Evolutionary conservation across 1,140 invertebrate species (phyloP).

Genomic region (Cydia splendana): DNA sequence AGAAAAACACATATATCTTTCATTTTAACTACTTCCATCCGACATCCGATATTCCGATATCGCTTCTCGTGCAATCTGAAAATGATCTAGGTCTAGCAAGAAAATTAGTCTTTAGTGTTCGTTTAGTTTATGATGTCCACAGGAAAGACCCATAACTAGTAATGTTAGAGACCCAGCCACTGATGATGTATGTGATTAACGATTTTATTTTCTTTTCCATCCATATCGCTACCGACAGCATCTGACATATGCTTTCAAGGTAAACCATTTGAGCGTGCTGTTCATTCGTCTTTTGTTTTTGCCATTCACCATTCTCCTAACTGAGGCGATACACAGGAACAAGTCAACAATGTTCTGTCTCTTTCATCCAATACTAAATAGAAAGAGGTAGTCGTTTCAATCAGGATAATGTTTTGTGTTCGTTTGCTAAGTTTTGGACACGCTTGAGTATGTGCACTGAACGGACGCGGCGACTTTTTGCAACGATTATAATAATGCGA

Average conservation of each 20-base stretch:
- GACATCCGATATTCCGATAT: no score
- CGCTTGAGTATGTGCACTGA: constrained; percentile 43
- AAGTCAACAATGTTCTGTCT: no score
- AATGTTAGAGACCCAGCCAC: neutral
- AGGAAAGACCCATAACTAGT: no score
- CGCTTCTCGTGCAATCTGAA: no score
- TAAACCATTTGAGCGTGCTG: constrained; percentile 53
- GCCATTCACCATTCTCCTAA: neutral
- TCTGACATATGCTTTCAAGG: constrained; percentile 78
- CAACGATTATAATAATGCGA: neutral
- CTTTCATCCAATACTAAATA: no score
- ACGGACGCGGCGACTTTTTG: neutral
- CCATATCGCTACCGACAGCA: constrained; percentile 77
- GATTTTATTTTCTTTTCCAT: constrained; percentile 62
- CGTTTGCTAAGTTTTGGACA: constrained; percentile 44
- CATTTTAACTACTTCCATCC: no score
- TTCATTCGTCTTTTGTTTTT: constrained; percentile 33
- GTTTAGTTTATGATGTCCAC: no score
- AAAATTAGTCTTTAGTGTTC: no score
- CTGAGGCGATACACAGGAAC: constrained; percentile 15
- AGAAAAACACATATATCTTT: no score
- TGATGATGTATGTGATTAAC: constrained; percentile 24
- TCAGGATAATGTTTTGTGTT: constrained; percentile 41
- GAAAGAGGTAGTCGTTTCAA: constrained; percentile 22
- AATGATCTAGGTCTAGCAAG: no score